Conservation (phyloP, 2,888 invertebrate species). For the Blomia tropicalis region DNA sequence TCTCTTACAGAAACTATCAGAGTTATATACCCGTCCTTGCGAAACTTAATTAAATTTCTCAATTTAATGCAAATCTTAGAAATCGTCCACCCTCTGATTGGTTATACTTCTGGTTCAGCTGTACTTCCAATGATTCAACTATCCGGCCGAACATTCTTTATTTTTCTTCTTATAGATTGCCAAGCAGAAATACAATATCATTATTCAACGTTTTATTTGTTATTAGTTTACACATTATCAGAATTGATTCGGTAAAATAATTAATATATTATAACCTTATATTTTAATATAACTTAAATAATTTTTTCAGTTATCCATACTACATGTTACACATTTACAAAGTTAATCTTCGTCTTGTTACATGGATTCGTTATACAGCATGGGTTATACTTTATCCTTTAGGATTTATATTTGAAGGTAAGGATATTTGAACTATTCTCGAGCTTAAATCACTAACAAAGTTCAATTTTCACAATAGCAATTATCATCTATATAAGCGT, state of each 20-base stretch:
- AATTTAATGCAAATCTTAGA: constrained; percentile 69
- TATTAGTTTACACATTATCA: constrained; percentile 60
- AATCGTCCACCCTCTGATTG: constrained; percentile 71
- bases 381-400: constrained; percentile 88
- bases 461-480: constrained; percentile 32
- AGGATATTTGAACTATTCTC: constrained; percentile 40
- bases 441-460: constrained; percentile 42
- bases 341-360: constrained; percentile 53
- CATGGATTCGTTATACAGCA: constrained; percentile 79
- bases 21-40: constrained; percentile 55
- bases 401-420: constrained; percentile 69
- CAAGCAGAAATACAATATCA: constrained; percentile 72
- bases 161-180: constrained; percentile 64
- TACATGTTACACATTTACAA: constrained; percentile 66
- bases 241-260: constrained; percentile 64
- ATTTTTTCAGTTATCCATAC: constrained; percentile 60
- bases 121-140: constrained; percentile 60
- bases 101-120: constrained; percentile 62
- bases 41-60: constrained; percentile 58
- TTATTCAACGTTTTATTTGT: constrained; percentile 72
- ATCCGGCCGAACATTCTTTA: constrained; percentile 55
- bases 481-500: constrained; percentile 49
- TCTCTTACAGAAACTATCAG: constrained; percentile 44
- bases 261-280: neutral
- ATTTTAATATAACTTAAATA: constrained; percentile 6